These are phyloP conservation scores for Clunio marinus DNA, from an alignment of 2,888 invertebrate genomes.

Conservation along the genomic window DNA sequence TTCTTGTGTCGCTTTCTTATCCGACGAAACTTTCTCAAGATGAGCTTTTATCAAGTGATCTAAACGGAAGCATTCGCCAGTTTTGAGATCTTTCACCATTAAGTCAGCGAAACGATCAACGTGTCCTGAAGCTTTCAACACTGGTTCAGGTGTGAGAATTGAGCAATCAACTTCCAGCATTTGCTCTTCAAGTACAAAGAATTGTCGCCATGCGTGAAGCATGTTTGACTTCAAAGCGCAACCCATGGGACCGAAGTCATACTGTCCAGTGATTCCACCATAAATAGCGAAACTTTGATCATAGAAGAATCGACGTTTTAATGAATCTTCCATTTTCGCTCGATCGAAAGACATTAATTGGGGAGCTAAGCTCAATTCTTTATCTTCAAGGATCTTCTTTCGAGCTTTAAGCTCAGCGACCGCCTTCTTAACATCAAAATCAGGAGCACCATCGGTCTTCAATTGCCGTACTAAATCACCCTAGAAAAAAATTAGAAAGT, in stretches of 20 bases:
- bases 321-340: conserved; percentile 90
- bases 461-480: conserved; percentile 87
- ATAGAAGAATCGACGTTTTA: conserved; percentile 95
- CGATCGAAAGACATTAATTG: conserved; percentile 73
- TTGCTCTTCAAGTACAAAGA: conserved; percentile 94
- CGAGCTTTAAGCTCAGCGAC: conserved; percentile 86
- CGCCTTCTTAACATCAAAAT: conserved; percentile 89
- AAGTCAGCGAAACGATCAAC: conserved; percentile 98
- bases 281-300: conserved; percentile 99
- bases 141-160: conserved; percentile 89
- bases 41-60: conserved; percentile 97
- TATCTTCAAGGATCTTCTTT: conserved; percentile 89
- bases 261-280: conserved; percentile 87
- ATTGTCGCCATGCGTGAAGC: conserved; percentile 87
- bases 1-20: conserved; percentile 74
- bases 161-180: conserved; percentile 99
- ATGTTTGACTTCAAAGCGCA: conserved; percentile 97
- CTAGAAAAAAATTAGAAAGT: conserved; percentile 49
- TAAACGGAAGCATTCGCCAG: conserved; percentile 94
- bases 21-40: conserved; percentile 76
- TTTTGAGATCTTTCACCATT: conserved; percentile 96
- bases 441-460: conserved; percentile 82
- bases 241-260: conserved; percentile 99
- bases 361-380: conserved; percentile 78
- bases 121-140: conserved; percentile 82